These are phyloP conservation scores for Belgica antarctica DNA, from an alignment of 2,888 invertebrate genomes.

Conservation along the genomic window DNA sequence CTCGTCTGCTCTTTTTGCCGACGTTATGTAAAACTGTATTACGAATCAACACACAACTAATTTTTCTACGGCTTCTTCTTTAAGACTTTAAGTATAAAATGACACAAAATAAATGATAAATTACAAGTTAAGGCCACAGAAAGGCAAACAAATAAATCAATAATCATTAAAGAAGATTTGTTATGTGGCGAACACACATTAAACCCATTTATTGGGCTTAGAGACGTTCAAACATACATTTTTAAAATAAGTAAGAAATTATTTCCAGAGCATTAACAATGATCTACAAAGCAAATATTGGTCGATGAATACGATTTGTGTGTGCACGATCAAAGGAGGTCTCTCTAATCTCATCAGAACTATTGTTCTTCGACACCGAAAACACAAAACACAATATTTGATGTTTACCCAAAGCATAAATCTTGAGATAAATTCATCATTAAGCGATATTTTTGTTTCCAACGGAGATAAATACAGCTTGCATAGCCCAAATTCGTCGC, in stretches of 20 bases:
- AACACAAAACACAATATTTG: neutral
- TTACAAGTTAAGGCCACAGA: constrained; percentile 34
- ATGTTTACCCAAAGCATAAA: neutral
- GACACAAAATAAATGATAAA: constrained; percentile 26
- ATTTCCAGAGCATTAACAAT: neutral
- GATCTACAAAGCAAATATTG: constrained; percentile 1
- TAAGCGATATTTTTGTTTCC: neutral
- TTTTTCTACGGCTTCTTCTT: neutral
- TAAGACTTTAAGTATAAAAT: neutral
- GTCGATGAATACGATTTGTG: neutral
- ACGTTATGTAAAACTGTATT: neutral
- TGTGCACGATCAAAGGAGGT: neutral
- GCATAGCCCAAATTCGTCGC: neutral
- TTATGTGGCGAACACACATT: constrained; percentile 33
- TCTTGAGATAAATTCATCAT: neutral
- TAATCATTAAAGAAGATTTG: constrained; percentile 43
- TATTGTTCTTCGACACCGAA: constrained; percentile 9
- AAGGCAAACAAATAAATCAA: constrained; percentile 34
- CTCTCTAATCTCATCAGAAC: neutral
- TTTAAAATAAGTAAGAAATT: neutral
- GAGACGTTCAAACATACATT: too few species aligned
- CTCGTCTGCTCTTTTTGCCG: too few species aligned
- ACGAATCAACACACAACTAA: neutral
- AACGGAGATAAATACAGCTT: constrained; percentile 29
- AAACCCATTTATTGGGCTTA: neutral